phyloP scores from a whole-genome alignment of 2,888 invertebrate species.

The Cactoblastis cactorum region DNA sequence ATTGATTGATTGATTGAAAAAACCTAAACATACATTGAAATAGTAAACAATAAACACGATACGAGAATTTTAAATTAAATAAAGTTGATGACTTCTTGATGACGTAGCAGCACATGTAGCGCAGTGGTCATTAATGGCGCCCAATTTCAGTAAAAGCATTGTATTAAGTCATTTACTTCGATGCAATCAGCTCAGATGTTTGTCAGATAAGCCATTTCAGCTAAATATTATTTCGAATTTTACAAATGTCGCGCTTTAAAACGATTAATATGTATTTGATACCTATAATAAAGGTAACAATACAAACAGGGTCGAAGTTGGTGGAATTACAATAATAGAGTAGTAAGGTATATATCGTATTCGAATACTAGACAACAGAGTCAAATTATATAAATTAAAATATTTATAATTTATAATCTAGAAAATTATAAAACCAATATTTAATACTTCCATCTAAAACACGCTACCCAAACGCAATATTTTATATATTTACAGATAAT shows the following conservation, averaged over 20 bases:
- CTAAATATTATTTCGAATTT: conserved; percentile 7
- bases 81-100: conserved; percentile 53
- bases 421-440: no score
- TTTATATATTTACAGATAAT: no score
- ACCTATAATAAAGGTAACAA: no score
- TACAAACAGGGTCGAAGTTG: no score
- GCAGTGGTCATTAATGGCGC: conserved; percentile 40
- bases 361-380: no score
- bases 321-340: no score
- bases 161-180: conserved; percentile 62
- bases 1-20: not conserved
- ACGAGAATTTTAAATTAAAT: conserved; percentile 37
- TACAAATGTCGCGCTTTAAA: not conserved
- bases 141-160: conserved; percentile 63
- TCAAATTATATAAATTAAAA: no score
- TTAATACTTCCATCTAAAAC: no score
- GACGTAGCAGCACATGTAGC: conserved; percentile 45
- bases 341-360: no score
- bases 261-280: no score
- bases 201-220: conserved; percentile 30
- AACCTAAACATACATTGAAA: not conserved
- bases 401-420: no score
- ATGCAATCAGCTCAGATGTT: conserved; percentile 39
- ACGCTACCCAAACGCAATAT: no score
- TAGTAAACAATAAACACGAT: conserved; percentile 26